Evolutionary conservation across 1,140 invertebrate species (phyloP).

Genomic region (Helicoverpa zea): DNA sequence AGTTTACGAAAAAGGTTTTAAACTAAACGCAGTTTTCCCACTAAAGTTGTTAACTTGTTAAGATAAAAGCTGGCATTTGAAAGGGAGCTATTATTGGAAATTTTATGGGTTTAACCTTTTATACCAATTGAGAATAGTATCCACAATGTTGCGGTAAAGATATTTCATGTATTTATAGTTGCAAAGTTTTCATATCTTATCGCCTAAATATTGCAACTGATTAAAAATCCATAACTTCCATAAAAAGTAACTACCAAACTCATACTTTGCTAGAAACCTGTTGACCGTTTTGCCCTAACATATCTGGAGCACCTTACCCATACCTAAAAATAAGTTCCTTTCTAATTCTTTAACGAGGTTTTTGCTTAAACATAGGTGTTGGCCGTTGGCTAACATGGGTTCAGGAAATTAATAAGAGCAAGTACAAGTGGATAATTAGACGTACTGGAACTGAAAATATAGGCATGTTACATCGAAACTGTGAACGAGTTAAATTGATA

Average conservation of each 20-base stretch:
- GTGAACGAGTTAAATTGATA: background rate
- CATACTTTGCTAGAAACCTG: background rate
- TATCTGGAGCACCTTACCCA: background rate
- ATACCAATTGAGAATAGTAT: background rate
- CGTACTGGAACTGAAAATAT: background rate
- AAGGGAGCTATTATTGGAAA: background rate
- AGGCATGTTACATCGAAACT: slow-evolving; percentile 10
- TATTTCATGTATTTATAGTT: background rate
- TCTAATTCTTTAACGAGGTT: slow-evolving; percentile 38
- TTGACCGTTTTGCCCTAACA: slow-evolving; percentile 20
- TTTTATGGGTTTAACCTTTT: background rate
- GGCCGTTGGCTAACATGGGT: slow-evolving; percentile 31
- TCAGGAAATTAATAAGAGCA: slow-evolving; percentile 40
- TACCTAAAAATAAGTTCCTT: slow-evolving; percentile 25
- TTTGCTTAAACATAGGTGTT: slow-evolving; percentile 17
- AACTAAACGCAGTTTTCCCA: background rate
- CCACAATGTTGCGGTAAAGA: background rate
- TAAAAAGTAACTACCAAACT: background rate
- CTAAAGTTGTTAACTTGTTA: slow-evolving; percentile 1
- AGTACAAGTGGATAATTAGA: background rate
- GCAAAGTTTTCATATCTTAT: no score
- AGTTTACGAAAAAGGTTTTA: slow-evolving; percentile 10
- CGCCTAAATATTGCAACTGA: background rate
- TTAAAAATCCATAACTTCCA: background rate
- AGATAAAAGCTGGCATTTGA: slow-evolving; percentile 27